phyloP scores from a whole-genome alignment of 2,113 vertebrate genomes.

The Epinephelus cyanopodus region DNA sequence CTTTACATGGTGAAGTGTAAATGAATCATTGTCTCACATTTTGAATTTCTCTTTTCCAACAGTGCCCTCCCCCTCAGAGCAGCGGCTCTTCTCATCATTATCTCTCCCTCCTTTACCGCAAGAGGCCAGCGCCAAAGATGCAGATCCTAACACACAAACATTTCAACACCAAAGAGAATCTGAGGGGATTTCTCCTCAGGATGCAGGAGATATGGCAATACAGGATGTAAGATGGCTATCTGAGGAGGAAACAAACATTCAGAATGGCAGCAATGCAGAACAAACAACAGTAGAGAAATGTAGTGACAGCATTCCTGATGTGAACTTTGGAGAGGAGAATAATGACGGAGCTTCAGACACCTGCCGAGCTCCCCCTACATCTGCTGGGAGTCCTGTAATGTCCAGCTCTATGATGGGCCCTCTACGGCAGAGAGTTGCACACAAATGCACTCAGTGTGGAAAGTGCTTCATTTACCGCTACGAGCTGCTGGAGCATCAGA shows the following conservation, averaged over 20 bases:
- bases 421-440: conserved; percentile 45
- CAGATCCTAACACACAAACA: neutral
- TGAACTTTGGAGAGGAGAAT: neutral
- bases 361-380: conserved; percentile 12
- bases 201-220: no score
- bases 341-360: neutral
- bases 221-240: no score
- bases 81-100: conserved; percentile 56
- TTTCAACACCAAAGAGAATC: conserved; percentile 24
- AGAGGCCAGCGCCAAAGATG: neutral
- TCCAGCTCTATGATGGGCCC: neutral
- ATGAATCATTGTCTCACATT: neutral
- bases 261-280: no score
- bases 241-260: no score
- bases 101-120: conserved; percentile 23
- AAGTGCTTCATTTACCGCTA: conserved; percentile 57
- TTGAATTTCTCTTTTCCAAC: conserved; percentile 4
- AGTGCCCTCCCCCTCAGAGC: conserved; percentile 55
- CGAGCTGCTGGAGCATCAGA: conserved; percentile 59
- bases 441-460: conserved; percentile 60
- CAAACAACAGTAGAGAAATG: no score
- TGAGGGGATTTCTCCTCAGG: neutral
- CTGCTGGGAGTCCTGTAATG: neutral
- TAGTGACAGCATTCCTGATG: neutral
- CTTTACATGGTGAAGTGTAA: neutral